A percentile compares a stretch with the other conserved stretches of the same genome.
These are phyloP conservation scores for Candidula unifasciata DNA, from an alignment of 2,888 invertebrate species.

Conservation along the genomic window DNA sequence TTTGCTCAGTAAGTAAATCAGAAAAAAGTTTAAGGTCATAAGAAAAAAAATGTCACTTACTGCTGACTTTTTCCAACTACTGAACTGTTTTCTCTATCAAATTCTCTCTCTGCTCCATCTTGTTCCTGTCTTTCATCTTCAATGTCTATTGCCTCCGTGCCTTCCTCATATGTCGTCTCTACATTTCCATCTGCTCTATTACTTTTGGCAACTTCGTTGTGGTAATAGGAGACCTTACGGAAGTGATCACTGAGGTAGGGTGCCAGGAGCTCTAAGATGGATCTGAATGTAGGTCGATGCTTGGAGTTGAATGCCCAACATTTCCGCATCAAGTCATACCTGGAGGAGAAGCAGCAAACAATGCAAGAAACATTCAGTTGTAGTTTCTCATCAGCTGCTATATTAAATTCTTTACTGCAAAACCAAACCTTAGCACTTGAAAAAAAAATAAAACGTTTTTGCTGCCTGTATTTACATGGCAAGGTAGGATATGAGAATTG, in stretches of 20 bases:
- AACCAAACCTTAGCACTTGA: not conserved
- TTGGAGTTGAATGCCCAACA: constrained; percentile 93
- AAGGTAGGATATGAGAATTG: no score
- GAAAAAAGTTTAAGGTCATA: not conserved
- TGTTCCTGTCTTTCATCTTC: not conserved
- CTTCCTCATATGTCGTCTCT: constrained; percentile 21
- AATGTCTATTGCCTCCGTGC: not conserved
- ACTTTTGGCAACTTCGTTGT: constrained; percentile 60
- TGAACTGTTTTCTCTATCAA: constrained; percentile 2
- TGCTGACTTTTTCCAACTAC: not conserved
- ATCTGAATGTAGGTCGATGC: constrained; percentile 89
- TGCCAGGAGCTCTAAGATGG: constrained; percentile 84
- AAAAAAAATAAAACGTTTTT: no score
- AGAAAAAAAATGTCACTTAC: not conserved
- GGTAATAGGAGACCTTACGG: constrained; percentile 83
- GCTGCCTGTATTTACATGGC: no score
- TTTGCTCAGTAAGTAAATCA: no score
- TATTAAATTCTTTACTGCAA: not conserved
- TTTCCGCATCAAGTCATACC: constrained; percentile 90
- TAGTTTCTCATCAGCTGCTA: not conserved
- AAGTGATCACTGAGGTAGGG: constrained; percentile 83
- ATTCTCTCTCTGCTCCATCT: constrained; percentile 17
- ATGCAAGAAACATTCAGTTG: not conserved
- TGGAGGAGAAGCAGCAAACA: constrained; percentile 57
- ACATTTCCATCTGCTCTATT: constrained; percentile 58